Evolutionary conservation across 2,888 invertebrate species (phyloP).

Genomic region (Andrena fulva): DNA sequence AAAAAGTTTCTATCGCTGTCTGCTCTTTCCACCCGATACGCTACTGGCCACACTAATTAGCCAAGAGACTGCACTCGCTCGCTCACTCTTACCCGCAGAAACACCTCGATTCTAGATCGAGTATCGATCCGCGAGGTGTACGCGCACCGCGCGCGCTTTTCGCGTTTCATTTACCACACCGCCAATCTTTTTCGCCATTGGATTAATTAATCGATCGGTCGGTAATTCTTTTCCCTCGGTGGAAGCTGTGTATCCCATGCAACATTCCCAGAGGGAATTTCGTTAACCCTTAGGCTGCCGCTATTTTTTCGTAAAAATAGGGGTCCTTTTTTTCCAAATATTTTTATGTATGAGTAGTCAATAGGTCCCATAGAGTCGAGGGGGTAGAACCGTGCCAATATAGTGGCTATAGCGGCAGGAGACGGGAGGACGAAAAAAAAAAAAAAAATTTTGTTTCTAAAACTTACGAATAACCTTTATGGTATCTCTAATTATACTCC

Average conservation of each 20-base stretch:
- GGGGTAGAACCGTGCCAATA: no score
- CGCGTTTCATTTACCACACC: constrained; percentile 47
- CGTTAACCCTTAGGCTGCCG: no score
- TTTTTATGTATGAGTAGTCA: no score
- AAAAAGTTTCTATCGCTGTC: constrained; percentile 13
- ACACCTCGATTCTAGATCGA: not conserved
- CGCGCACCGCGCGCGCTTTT: constrained; percentile 41
- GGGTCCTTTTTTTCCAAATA: no score
- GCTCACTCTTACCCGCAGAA: no score
- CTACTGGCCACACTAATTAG: not conserved
- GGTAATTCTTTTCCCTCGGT: constrained; percentile 24
- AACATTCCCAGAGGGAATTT: constrained; percentile 40
- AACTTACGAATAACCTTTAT: no score
- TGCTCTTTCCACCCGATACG: not conserved
- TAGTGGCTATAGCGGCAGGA: no score
- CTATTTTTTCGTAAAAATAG: no score
- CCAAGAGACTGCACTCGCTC: not conserved
- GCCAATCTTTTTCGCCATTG: constrained; percentile 15
- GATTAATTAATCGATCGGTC: constrained; percentile 52
- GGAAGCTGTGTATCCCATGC: not conserved
- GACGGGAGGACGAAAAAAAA: no score
- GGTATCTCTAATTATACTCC: no score
- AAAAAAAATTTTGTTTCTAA: no score
- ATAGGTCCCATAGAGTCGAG: no score
- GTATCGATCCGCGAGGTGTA: constrained; percentile 48